Conservation (phyloP, 2,797 vertebrate genomes). For the Enteromius viviparus region DNA sequence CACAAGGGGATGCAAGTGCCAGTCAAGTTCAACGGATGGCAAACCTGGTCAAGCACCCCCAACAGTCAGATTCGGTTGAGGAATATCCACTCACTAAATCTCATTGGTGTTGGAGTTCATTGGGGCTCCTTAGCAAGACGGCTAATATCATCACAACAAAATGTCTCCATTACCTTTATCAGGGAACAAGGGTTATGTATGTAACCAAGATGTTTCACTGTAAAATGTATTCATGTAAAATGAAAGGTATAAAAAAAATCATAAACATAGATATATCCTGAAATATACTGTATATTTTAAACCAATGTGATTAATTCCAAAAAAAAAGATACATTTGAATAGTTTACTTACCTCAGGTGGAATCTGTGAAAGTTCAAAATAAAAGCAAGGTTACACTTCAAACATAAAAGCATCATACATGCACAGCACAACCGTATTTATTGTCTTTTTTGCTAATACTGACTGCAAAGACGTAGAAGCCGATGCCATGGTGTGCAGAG, state of each 20-base stretch:
- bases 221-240: not conserved
- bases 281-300: not conserved
- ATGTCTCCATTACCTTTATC: not conserved
- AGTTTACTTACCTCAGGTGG: conserved; percentile 36
- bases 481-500: conserved; percentile 61
- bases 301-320: not conserved
- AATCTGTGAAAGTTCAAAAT: conserved; percentile 61
- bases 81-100: not conserved
- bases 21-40: no score
- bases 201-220: not conserved
- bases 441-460: not conserved
- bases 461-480: conserved; percentile 80
- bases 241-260: not conserved
- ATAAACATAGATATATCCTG: not conserved
- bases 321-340: not conserved
- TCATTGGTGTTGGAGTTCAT: not conserved
- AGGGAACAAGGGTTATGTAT: not conserved
- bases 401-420: not conserved
- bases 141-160: not conserved
- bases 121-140: not conserved
- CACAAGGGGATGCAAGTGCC: no score
- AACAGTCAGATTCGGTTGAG: not conserved
- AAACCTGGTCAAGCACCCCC: no score
- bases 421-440: not conserved
- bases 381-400: not conserved